phyloP scores from a whole-genome alignment of 2,113 vertebrate genomes.

The Silurus asotus region DNA sequence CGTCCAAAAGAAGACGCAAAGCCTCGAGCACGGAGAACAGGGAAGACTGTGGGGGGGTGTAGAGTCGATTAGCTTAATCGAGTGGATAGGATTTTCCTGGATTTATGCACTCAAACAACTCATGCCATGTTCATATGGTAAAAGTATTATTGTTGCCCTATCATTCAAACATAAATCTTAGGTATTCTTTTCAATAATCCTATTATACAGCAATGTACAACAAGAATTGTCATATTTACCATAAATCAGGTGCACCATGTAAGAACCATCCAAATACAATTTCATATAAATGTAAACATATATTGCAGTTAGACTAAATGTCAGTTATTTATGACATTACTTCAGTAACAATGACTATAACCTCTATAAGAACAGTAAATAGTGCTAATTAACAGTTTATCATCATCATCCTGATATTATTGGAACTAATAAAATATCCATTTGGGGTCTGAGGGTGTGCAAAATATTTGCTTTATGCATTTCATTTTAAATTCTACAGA shows the following conservation, averaged over 20 bases:
- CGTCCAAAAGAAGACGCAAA: slow-evolving; percentile 84
- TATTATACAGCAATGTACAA: background rate
- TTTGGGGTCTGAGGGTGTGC: background rate
- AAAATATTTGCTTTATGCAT: background rate
- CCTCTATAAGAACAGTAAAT: background rate
- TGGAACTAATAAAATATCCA: background rate
- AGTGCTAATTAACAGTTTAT: background rate
- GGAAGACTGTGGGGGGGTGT: background rate
- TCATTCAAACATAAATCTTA: background rate
- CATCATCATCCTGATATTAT: background rate
- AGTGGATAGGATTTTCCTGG: background rate
- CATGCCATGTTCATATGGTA: background rate
- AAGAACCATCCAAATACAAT: background rate
- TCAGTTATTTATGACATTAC: background rate
- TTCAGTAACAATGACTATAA: background rate
- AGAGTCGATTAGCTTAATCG: background rate
- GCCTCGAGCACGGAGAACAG: slow-evolving; percentile 54
- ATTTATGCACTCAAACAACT: background rate
- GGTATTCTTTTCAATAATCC: background rate
- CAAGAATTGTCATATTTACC: background rate
- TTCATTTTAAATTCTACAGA: background rate
- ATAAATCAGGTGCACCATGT: background rate
- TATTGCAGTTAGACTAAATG: background rate
- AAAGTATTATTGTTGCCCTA: background rate
- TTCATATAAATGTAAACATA: background rate